phyloP scores from a whole-genome alignment of 2,888 invertebrate species.

The Watsonalla cultraria region DNA sequence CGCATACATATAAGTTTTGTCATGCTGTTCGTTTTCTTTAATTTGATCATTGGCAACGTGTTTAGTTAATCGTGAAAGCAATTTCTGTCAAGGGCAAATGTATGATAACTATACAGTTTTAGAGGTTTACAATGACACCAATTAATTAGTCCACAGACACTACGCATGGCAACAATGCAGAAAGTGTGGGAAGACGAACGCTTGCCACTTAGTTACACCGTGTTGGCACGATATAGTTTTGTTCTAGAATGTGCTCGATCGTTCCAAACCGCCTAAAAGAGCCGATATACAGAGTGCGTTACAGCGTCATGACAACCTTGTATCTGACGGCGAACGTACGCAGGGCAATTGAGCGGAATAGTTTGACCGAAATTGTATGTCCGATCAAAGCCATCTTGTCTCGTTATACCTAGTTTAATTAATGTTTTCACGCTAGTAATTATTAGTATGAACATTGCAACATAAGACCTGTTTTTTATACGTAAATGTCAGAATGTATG shows the following conservation, averaged over 20 bases:
- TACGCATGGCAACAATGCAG: no score
- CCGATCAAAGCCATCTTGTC: no score
- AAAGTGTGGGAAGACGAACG: background rate
- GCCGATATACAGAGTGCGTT: background rate
- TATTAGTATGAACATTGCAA: no score
- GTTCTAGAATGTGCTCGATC: background rate
- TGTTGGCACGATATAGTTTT: background rate
- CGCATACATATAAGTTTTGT: background rate
- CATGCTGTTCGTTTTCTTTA: background rate
- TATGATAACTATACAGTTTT: background rate
- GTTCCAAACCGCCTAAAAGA: background rate
- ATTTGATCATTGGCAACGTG: background rate
- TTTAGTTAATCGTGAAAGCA: background rate
- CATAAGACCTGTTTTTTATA: no score
- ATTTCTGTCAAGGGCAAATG: background rate
- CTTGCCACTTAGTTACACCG: background rate
- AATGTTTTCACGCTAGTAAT: no score
- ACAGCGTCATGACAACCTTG: background rate
- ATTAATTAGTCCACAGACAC: no score
- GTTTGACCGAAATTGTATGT: background rate
- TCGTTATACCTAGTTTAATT: no score
- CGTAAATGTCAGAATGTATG: no score
- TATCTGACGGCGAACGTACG: background rate
- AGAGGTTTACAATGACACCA: background rate
- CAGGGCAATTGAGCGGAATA: background rate